phyloP scores from a whole-genome alignment of 2,113 vertebrate genomes.

The Macroglossus sobrinus region DNA sequence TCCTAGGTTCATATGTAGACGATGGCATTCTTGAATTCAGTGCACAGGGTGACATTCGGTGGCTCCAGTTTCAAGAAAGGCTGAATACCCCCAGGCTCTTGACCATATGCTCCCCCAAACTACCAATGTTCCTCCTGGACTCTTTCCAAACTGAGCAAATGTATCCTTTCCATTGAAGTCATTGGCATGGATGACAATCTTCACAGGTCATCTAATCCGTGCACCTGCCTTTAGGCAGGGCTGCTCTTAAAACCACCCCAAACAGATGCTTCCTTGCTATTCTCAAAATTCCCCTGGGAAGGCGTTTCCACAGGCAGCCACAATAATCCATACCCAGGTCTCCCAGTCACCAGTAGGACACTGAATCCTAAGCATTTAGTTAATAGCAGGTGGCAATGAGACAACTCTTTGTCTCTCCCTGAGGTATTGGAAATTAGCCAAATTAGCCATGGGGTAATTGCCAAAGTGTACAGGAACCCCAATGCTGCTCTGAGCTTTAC shows the following conservation, averaged over 20 bases:
- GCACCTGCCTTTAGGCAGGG: conserved; percentile 65
- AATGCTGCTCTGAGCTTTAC: conserved; percentile 30
- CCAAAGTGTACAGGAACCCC: conserved; percentile 52
- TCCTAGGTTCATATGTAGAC: background rate
- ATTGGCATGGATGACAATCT: conserved; percentile 45
- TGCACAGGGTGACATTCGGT: background rate
- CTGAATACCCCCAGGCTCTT: conserved; percentile 13
- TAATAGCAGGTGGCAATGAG: conserved; percentile 71
- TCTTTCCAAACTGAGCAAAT: conserved; percentile 61
- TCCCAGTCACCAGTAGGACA: conserved; percentile 27
- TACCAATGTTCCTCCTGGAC: conserved; percentile 45
- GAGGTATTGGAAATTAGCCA: conserved; percentile 59
- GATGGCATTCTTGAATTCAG: conserved; percentile 39
- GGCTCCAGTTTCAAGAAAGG: conserved; percentile 51
- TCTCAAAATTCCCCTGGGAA: conserved; percentile 60
- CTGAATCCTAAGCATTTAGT: conserved; percentile 66
- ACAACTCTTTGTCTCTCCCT: conserved; percentile 48
- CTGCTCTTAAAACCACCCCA: conserved; percentile 50
- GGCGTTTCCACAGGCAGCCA: conserved; percentile 10
- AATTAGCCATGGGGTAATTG: conserved; percentile 49
- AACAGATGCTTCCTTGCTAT: conserved; percentile 66
- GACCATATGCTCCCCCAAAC: conserved; percentile 48
- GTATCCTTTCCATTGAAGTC: conserved; percentile 54
- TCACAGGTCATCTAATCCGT: conserved; percentile 63
- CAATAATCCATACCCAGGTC: conserved; percentile 30